Percentiles rank a stretch among this genome's conserved stretches.
Evolutionary conservation across 2,113 vertebrate genomes (phyloP).

Genomic region (Oreotragus oreotragus): DNA sequence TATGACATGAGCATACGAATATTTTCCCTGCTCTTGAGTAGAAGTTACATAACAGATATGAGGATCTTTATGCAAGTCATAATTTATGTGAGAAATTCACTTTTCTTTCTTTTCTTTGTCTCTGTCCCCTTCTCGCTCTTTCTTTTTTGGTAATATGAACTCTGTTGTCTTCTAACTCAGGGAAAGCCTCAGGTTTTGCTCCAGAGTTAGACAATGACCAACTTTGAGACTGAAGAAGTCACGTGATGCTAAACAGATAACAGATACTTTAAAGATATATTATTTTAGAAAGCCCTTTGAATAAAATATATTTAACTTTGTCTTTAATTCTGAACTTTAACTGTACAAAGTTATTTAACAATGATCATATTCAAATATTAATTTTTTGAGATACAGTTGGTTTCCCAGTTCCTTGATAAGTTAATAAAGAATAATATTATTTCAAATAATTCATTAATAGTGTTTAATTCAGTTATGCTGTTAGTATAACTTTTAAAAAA

Average conservation of each 20-base stretch:
- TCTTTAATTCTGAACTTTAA: not conserved
- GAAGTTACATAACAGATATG: not conserved
- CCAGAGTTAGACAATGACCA: not conserved
- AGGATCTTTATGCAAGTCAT: not conserved
- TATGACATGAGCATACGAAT: not conserved
- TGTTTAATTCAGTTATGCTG: not conserved
- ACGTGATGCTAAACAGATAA: not conserved
- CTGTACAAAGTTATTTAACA: not conserved
- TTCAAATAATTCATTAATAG: constrained; percentile 5
- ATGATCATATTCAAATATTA: not conserved
- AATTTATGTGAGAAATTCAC: not conserved
- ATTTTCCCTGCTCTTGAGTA: not conserved
- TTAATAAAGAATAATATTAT: not conserved
- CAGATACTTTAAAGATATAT: not conserved
- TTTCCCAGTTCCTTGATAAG: not conserved
- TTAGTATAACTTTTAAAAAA: not conserved
- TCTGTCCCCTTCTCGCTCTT: not conserved
- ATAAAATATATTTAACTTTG: not conserved
- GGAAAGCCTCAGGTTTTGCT: not conserved
- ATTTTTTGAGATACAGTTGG: not conserved
- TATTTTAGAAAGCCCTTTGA: not conserved
- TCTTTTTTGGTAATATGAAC: not conserved
- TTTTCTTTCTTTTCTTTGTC: not conserved
- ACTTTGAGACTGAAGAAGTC: not conserved
- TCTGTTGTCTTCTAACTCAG: not conserved